Base-by-base conservation (phyloP, 2,113 vertebrate species). In the Hydropotes inermis region DNA sequence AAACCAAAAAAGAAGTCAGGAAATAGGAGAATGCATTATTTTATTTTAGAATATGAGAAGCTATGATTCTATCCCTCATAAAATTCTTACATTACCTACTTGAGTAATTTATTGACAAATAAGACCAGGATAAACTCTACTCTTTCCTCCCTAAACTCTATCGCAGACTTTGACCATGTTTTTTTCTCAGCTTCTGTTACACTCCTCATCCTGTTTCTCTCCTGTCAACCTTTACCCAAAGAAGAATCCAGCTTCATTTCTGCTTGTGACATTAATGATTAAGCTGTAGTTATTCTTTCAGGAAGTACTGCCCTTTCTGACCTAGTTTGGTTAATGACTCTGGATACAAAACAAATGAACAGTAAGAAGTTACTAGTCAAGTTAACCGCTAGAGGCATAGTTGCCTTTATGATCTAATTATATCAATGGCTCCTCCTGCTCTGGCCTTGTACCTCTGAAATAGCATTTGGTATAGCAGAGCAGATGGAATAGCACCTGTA, bases 261-360 rank as follows among this genome's bases (percentile, higher is more conserved):
- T 97, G 85, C 74, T 57, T 39, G 55, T 45, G 61, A 25, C 23
- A 95, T 95, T 97, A 98, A 98, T 98, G 39, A 98, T 97, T 98
- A 97, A 97, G 43, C 89, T 92, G 36, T 87, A 95, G 88, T 92
- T 93, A 86, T 81, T 92, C 54, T 97, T 97, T 92, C 87, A 90
- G 57, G 45, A 95, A 94, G 33, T 60, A 85, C 28, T 97, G 19
- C 15, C 45, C 79, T 93, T 87, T 96, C 76, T 97, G 85, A 87
- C 39, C 50, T 81, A 89, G 86, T 82, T 95, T 92, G 52, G 47
- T 93, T 91, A 96, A 97, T 64, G 60, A 95, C 47, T 89, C 52
- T 94, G 39, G 19, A 76, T 83, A 39, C 16, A 89, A 95, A 94
- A 83, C 16, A 97, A 94, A 94, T 87, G n/a, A 86, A 36, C 7